phyloP scores from a whole-genome alignment of 2,888 invertebrate genomes.

The Cetonia aurata region DNA sequence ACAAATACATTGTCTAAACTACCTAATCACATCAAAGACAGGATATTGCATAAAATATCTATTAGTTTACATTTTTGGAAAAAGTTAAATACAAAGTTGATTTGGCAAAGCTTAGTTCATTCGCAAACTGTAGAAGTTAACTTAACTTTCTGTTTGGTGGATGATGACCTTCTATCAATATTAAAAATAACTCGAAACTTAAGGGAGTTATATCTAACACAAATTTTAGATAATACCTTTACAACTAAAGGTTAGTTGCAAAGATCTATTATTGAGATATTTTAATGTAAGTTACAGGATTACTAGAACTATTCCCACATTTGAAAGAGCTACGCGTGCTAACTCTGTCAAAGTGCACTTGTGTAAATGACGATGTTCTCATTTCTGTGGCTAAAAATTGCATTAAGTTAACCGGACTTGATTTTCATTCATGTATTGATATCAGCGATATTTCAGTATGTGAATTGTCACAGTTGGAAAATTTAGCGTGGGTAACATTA shows the following conservation, averaged over 20 bases:
- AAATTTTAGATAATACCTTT: slow-evolving; percentile 51
- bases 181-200: slow-evolving; percentile 57
- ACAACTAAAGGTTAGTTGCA: slow-evolving; percentile 53
- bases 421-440: slow-evolving; percentile 65
- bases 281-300: slow-evolving; percentile 54
- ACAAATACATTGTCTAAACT: slow-evolving; percentile 51
- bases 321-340: slow-evolving; percentile 56
- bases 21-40: slow-evolving; percentile 58
- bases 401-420: slow-evolving; percentile 65
- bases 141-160: slow-evolving; percentile 57
- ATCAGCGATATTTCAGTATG: slow-evolving; percentile 60
- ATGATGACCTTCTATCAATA: slow-evolving; percentile 59
- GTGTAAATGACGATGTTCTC: slow-evolving; percentile 70
- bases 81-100: slow-evolving; percentile 53
- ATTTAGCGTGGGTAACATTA: slow-evolving; percentile 59
- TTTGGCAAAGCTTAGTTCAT: slow-evolving; percentile 57
- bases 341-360: slow-evolving; percentile 57
- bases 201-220: slow-evolving; percentile 56
- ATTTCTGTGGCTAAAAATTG: slow-evolving; percentile 68
- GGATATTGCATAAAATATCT: slow-evolving; percentile 57
- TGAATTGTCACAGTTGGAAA: slow-evolving; percentile 55
- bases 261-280: neutral
- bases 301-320: slow-evolving; percentile 57
- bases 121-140: slow-evolving; percentile 57
- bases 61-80: slow-evolving; percentile 54